These are phyloP conservation scores for Tyrophagus putrescentiae DNA, from an alignment of 1,140 invertebrate species.

Conservation along the genomic window DNA sequence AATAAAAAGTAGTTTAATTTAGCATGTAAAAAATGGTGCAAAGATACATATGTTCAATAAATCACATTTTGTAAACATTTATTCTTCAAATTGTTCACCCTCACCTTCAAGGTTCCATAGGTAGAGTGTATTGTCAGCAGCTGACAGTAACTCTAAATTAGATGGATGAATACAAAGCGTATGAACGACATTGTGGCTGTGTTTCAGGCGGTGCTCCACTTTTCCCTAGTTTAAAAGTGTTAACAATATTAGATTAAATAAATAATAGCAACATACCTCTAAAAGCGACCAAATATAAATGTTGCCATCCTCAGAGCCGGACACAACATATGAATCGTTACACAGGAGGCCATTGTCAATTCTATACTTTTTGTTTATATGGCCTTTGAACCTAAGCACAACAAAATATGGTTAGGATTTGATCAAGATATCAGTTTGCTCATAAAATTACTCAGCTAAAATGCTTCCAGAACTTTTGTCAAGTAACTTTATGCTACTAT, in stretches of 20 bases:
- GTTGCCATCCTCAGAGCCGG: conserved; percentile 68
- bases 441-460: conserved; percentile 44
- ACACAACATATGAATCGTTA: conserved; percentile 64
- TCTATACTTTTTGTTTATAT: conserved; percentile 57
- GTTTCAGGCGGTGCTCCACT: conserved; percentile 32
- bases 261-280: conserved; percentile 17
- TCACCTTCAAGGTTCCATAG: conserved; percentile 33
- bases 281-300: conserved; percentile 64
- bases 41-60: neutral
- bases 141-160: conserved; percentile 37
- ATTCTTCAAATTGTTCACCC: conserved; percentile 5
- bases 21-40: neutral
- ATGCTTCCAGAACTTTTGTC: conserved; percentile 76
- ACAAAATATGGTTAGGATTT: neutral
- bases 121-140: conserved; percentile 36
- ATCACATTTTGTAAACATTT: too few relatives aligned
- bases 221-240: neutral
- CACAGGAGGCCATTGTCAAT: conserved; percentile 68
- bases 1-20: too few relatives aligned
- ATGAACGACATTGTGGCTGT: conserved; percentile 34
- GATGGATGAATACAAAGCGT: conserved; percentile 39
- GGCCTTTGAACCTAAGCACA: conserved; percentile 41
- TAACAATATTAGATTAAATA: neutral
- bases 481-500: conserved; percentile 62
- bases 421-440: neutral